Percentiles rank a stretch among this genome's conserved stretches.
These are phyloP conservation scores for Carassius gibelio DNA, from an alignment of 2,113 vertebrate genomes.

Conservation along the genomic window DNA sequence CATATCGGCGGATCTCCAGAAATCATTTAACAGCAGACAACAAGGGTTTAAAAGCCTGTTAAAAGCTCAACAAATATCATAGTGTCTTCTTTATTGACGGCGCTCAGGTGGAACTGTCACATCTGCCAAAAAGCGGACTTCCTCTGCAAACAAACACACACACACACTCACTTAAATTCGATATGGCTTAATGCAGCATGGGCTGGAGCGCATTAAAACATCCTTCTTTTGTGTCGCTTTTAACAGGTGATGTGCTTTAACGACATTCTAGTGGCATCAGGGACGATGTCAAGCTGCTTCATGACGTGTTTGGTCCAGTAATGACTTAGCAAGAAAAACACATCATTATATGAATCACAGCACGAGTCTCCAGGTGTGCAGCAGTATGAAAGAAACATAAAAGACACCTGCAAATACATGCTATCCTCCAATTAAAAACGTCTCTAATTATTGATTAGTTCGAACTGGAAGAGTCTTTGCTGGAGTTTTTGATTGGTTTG, in stretches of 20 bases:
- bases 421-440: not conserved
- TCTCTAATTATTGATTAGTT: not conserved
- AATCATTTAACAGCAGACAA: conserved; percentile 15
- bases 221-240: conserved; percentile 3
- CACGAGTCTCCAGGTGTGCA: not conserved
- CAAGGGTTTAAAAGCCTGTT: conserved; percentile 54
- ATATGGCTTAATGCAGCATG: conserved; percentile 29
- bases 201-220: not conserved
- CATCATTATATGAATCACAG: not conserved
- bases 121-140: conserved; percentile 51
- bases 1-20: conserved; percentile 12
- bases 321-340: not conserved
- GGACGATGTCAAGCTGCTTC: not conserved
- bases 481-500: not conserved
- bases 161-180: not conserved
- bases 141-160: conserved; percentile 48
- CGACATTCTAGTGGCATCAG: not conserved
- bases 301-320: not conserved
- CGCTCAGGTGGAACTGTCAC: not conserved
- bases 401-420: not conserved
- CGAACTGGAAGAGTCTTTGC: not conserved
- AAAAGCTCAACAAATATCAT: conserved; percentile 59
- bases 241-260: conserved; percentile 39
- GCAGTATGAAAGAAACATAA: not conserved
- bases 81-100: conserved; percentile 49